Evolutionary conservation across 2,113 vertebrate genomes (phyloP).

Genomic region (Semicossyphus pulcher): DNA sequence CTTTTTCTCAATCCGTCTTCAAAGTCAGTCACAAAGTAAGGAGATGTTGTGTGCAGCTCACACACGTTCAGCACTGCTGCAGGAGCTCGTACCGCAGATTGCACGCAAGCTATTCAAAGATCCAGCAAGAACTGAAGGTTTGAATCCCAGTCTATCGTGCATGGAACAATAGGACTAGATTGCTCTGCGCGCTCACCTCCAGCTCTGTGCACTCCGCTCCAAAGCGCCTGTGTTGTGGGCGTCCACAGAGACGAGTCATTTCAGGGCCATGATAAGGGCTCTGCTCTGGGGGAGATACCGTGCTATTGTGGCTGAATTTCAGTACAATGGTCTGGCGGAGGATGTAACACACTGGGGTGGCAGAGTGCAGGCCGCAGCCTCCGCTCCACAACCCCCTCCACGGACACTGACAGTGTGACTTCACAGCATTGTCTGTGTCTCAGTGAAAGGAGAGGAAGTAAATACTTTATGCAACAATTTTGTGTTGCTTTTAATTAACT

Average conservation of each 20-base stretch:
- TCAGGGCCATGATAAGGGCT: constrained; percentile 79
- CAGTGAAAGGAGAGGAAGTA: background rate
- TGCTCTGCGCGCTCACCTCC: constrained; percentile 70
- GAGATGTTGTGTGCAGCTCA: background rate
- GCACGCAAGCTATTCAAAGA: constrained; percentile 23
- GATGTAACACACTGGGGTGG: constrained; percentile 60
- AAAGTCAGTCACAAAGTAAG: constrained; percentile 6
- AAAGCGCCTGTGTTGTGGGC: constrained; percentile 72
- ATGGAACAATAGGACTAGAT: constrained; percentile 78
- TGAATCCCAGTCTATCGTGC: constrained; percentile 48
- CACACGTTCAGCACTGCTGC: constrained; percentile 8
- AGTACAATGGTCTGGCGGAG: constrained; percentile 69
- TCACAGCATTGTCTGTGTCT: constrained; percentile 31
- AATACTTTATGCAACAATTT: no score
- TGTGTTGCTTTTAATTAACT: background rate
- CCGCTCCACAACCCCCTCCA: background rate
- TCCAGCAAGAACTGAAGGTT: constrained; percentile 35
- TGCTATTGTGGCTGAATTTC: constrained; percentile 75
- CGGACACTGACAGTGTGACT: constrained; percentile 8
- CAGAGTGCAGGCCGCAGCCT: constrained; percentile 34
- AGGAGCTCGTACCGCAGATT: constrained; percentile 42
- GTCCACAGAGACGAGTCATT: constrained; percentile 81
- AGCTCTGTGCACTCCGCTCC: constrained; percentile 59
- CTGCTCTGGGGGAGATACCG: constrained; percentile 69
- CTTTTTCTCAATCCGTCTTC: constrained; percentile 8